These are phyloP conservation scores for Drosophila greeni DNA, from an alignment of 2,888 invertebrate genomes.

Conservation along the genomic window DNA sequence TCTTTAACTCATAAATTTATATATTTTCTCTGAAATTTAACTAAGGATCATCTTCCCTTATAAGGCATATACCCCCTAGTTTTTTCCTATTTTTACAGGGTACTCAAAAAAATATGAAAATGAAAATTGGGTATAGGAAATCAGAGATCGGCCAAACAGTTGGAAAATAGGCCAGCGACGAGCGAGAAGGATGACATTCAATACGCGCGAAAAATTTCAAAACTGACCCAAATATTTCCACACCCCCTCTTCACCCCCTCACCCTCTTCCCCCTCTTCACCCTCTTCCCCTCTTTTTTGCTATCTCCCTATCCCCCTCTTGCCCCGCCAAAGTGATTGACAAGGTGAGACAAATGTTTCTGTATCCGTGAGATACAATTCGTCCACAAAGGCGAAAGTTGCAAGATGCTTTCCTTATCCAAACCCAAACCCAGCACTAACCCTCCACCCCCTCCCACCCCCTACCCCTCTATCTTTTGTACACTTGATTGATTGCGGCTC, in stretches of 20 bases:
- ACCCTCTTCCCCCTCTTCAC: not conserved
- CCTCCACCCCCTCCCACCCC: not conserved
- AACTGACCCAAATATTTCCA: slow-evolving; percentile 37
- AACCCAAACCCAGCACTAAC: slow-evolving; percentile 16
- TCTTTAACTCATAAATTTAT: not conserved
- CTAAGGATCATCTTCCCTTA: not conserved
- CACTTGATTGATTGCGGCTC: slow-evolving; percentile 41
- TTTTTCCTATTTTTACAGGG: not conserved
- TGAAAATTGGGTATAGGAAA: slow-evolving; percentile 24
- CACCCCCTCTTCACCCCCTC: not conserved
- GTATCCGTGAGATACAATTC: slow-evolving; percentile 36
- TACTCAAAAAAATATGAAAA: slow-evolving; percentile 5
- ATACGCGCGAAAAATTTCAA: slow-evolving; percentile 28
- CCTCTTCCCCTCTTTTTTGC: not conserved
- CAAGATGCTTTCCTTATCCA: slow-evolving; percentile 18
- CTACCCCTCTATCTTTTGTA: slow-evolving; percentile 3
- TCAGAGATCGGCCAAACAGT: slow-evolving; percentile 30
- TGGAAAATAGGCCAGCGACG: slow-evolving; percentile 19
- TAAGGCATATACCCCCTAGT: not conserved
- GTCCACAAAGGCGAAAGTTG: slow-evolving; percentile 30
- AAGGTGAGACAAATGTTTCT: slow-evolving; percentile 58
- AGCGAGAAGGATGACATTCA: slow-evolving; percentile 32
- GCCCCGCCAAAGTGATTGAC: slow-evolving; percentile 58
- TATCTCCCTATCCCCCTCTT: slow-evolving; percentile 20
- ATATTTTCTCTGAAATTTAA: not conserved